phyloP scores from a whole-genome alignment of 2,113 vertebrate species.

The Pica pica region DNA sequence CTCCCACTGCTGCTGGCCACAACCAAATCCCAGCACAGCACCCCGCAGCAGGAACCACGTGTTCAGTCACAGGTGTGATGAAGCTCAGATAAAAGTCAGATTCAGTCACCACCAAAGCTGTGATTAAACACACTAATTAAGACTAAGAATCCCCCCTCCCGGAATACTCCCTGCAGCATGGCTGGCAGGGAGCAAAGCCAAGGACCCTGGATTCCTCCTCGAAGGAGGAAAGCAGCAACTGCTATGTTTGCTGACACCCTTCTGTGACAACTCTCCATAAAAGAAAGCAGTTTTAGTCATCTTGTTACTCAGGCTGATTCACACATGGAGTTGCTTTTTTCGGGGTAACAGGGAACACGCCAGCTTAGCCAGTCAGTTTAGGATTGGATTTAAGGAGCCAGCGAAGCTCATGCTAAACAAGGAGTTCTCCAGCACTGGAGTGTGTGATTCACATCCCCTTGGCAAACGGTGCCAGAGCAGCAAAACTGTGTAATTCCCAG shows the following conservation, averaged over 20 bases:
- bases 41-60: fast-evolving
- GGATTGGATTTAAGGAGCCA: not conserved
- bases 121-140: not conserved
- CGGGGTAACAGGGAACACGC: not conserved
- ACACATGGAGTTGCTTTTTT: conserved; percentile 46
- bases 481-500: not conserved
- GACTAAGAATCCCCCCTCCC: not conserved
- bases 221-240: not conserved
- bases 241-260: conserved; percentile 56
- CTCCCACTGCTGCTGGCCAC: not conserved
- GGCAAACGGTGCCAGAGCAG: not conserved
- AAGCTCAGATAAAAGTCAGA: not conserved
- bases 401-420: not conserved
- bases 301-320: conserved; percentile 57
- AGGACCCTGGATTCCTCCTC: not conserved
- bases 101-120: not conserved
- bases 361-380: not conserved
- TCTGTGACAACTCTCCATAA: conserved; percentile 8
- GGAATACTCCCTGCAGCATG: not conserved
- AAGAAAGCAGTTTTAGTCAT: conserved; percentile 55
- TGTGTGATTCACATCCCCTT: conserved; percentile 33
- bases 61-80: not conserved
- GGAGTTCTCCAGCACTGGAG: not conserved
- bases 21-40: not conserved
- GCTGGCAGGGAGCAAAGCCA: not conserved